phyloP scores from a whole-genome alignment of 2,888 invertebrate genomes.

The Melinopterus prodromus region DNA sequence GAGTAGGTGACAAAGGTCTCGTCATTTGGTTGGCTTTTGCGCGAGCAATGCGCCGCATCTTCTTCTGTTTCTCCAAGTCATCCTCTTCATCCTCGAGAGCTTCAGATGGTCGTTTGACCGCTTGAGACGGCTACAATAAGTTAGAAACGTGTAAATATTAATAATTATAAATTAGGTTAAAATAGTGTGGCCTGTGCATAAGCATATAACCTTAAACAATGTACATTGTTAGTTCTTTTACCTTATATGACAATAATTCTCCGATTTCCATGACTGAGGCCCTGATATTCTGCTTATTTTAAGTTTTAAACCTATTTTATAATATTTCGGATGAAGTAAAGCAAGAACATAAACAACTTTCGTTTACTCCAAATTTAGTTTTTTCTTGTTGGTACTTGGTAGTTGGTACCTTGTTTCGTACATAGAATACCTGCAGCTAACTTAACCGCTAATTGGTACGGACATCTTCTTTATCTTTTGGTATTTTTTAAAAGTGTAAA shows the following conservation, averaged over 20 bases:
- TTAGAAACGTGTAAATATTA: neutral
- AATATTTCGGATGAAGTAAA: neutral
- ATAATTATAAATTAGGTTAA: neutral
- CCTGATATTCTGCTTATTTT: constrained; percentile 25
- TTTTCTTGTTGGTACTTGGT: neutral
- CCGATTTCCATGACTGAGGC: constrained; percentile 57
- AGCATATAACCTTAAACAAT: too few relatives aligned
- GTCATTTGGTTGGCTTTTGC: constrained; percentile 63
- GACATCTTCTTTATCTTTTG: neutral
- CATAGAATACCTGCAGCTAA: neutral
- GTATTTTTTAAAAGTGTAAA: neutral
- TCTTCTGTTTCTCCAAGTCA: constrained; percentile 68
- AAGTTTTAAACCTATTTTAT: neutral
- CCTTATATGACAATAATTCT: constrained; percentile 61
- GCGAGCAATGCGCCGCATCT: constrained; percentile 68
- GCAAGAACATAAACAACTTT: neutral
- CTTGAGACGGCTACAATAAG: constrained; percentile 75
- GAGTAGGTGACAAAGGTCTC: constrained; percentile 59
- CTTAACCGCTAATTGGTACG: neutral
- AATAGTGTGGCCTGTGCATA: neutral
- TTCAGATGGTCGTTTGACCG: constrained; percentile 74
- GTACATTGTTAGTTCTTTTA: constrained; percentile 38
- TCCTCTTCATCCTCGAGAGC: constrained; percentile 66
- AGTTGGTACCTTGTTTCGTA: too few relatives aligned
- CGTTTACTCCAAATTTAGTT: neutral